A percentile compares a stretch with the other conserved stretches of the same genome.
These are phyloP conservation scores for Neolamprologus modestus DNA, from an alignment of 2,113 vertebrate species.

Conservation along the genomic window DNA sequence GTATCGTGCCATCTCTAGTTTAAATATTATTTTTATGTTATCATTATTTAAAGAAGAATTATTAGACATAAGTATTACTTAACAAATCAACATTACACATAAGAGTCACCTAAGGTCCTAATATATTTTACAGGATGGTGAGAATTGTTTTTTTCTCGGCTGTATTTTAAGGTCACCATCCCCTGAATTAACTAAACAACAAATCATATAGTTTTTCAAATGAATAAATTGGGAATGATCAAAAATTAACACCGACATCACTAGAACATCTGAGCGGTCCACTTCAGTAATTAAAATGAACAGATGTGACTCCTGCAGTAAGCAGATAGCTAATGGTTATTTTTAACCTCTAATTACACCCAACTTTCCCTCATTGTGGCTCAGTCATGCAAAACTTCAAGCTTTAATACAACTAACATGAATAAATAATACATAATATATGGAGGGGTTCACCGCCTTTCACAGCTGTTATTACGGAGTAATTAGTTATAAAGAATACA, in stretches of 20 bases:
- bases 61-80: neutral
- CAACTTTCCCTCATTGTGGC: neutral
- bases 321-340: neutral
- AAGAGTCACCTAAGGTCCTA: neutral
- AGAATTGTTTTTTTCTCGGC: rapidly evolving
- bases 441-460: neutral
- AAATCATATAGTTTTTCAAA: neutral
- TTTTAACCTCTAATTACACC: neutral
- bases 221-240: neutral
- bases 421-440: neutral
- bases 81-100: neutral
- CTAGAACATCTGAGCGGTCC: neutral
- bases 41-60: neutral
- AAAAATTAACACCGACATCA: neutral
- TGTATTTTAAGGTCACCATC: neutral
- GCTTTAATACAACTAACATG: neutral
- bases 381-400: neutral
- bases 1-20: too few species aligned
- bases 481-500: neutral
- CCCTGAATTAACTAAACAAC: neutral
- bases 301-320: neutral
- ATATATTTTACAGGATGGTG: rapidly evolving
- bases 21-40: neutral
- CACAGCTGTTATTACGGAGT: neutral
- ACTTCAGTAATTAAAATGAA: neutral